Percentiles rank a stretch among this genome's conserved stretches.
phyloP scores from a whole-genome alignment of 2,888 invertebrate genomes.

The Drosophila fulvimacula region DNA sequence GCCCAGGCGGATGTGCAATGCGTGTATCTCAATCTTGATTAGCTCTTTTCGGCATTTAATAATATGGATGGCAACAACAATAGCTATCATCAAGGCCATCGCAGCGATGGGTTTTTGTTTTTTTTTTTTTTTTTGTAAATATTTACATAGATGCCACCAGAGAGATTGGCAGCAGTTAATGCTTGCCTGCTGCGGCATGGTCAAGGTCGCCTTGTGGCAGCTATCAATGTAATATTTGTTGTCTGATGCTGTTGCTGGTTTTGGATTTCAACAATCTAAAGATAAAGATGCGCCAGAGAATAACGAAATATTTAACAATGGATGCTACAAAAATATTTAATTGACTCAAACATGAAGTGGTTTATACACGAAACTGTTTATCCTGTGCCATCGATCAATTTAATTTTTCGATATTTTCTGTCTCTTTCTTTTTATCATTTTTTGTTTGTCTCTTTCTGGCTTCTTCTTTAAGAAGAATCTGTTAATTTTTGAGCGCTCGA shows the following conservation, averaged over 20 bases:
- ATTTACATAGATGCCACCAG: conserved; percentile 69
- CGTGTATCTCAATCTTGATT: conserved; percentile 66
- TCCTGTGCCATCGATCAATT: too few species aligned
- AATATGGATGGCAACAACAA: conserved; percentile 27
- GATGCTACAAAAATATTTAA: not conserved
- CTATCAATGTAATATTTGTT: conserved; percentile 2
- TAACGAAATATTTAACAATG: not conserved
- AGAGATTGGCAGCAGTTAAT: conserved; percentile 42
- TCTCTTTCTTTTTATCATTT: too few species aligned
- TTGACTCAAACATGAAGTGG: not conserved
- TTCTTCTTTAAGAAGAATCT: too few species aligned
- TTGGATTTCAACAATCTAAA: not conserved
- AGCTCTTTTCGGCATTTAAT: conserved; percentile 52
- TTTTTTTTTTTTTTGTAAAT: too few species aligned
- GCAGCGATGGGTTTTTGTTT: conserved; percentile 58
- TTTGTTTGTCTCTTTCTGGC: too few species aligned
- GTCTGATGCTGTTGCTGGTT: not conserved
- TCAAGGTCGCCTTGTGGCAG: conserved; percentile 67
- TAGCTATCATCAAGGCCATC: conserved; percentile 58
- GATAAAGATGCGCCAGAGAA: not conserved
- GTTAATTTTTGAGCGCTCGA: too few species aligned
- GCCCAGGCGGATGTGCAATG: conserved; percentile 56
- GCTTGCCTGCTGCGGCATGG: conserved; percentile 35
- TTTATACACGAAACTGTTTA: not conserved
- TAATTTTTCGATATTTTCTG: too few species aligned